Percentiles rank a stretch among this genome's conserved stretches.
These are phyloP conservation scores for Amblyjoppa fuscipennis DNA, from an alignment of 2,888 invertebrate genomes.

Conservation along the genomic window DNA sequence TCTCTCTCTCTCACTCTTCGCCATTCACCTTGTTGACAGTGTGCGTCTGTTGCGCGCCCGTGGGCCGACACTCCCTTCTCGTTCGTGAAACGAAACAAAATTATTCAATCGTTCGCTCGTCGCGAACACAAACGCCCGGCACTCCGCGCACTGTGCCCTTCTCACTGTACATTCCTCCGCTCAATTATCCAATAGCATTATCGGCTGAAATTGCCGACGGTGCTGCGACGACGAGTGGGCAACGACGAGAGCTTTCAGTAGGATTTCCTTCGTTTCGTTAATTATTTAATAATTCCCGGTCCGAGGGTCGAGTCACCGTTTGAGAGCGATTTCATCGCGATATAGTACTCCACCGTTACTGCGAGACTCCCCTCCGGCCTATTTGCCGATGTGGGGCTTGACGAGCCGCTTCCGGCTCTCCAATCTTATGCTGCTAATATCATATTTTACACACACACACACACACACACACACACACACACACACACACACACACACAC, in stretches of 20 bases:
- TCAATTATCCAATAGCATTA: slow-evolving; percentile 81
- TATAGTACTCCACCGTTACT: neutral
- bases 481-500: no score
- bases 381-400: neutral
- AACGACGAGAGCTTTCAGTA: slow-evolving; percentile 72
- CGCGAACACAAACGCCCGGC: slow-evolving; percentile 55
- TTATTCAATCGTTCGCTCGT: slow-evolving; percentile 44
- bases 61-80: slow-evolving; percentile 8
- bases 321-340: slow-evolving; percentile 8
- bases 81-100: slow-evolving; percentile 32
- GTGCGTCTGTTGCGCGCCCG: neutral
- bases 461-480: no score
- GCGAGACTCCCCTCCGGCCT: neutral
- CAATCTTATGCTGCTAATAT: neutral
- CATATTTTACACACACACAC: no score
- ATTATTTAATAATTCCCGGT: slow-evolving; percentile 74
- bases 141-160: slow-evolving; percentile 42
- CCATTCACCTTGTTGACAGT: slow-evolving; percentile 17
- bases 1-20: slow-evolving; percentile 2
- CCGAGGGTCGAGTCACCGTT: slow-evolving; percentile 43
- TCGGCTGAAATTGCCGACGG: slow-evolving; percentile 69
- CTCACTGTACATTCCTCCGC: slow-evolving; percentile 34
- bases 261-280: slow-evolving; percentile 79
- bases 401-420: slow-evolving; percentile 19
- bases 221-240: slow-evolving; percentile 41